Conservation (phyloP, 2,113 vertebrate species). For the Triplophysa tibetana region DNA sequence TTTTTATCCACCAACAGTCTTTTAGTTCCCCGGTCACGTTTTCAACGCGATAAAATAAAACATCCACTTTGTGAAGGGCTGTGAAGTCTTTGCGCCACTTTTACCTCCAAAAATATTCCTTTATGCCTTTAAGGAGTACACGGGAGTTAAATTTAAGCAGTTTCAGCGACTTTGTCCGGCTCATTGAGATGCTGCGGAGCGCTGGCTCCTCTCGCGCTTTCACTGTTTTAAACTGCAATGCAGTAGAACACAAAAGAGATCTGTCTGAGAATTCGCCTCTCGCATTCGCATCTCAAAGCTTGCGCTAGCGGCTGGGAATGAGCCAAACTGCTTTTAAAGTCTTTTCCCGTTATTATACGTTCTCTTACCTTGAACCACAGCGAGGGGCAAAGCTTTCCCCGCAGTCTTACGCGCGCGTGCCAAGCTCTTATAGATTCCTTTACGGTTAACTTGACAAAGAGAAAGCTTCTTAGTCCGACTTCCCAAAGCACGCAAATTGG, state of each 20-base stretch:
- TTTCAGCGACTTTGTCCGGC: constrained; percentile 67
- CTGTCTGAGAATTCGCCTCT: constrained; percentile 59
- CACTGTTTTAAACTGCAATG: constrained; percentile 78
- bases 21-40: constrained; percentile 51
- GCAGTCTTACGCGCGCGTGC: constrained; percentile 44
- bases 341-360: not conserved
- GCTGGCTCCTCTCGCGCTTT: constrained; percentile 64
- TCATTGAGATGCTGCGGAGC: constrained; percentile 67
- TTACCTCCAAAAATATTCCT: constrained; percentile 1
- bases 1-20: constrained; percentile 26
- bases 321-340: constrained; percentile 33
- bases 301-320: constrained; percentile 14
- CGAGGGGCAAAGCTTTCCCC: constrained; percentile 29
- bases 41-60: constrained; percentile 23
- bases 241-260: constrained; percentile 68
- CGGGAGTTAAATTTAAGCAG: constrained; percentile 55
- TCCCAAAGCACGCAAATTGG: constrained; percentile 27
- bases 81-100: constrained; percentile 26
- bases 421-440: constrained; percentile 45
- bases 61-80: constrained; percentile 37
- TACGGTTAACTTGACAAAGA: constrained; percentile 44
- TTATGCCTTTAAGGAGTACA: constrained; percentile 2
- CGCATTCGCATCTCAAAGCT: constrained; percentile 34
- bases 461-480: constrained; percentile 38
- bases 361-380: constrained; percentile 46